Evolutionary conservation across 2,888 invertebrate genomes (phyloP), one percentile per base, ranked within the genome.

Genomic region (Leptopilina myrica): DNA sequence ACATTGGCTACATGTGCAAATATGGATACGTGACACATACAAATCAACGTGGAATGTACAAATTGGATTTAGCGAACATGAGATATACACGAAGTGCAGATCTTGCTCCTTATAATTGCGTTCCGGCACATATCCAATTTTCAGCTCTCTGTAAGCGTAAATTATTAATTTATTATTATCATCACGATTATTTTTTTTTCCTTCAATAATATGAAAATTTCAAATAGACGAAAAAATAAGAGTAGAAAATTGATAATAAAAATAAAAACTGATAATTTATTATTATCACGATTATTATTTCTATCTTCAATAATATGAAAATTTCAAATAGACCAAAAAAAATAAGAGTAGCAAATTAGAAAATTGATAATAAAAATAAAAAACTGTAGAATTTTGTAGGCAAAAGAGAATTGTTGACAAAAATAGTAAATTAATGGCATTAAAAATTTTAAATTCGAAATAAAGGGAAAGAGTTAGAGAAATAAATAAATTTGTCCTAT

Each of bases 1-100:
- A 94, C 87, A 92, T 92, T 85, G 93, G 93, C 12, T 93, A 94
- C 82, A 92, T 92, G 87, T 95, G 95, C 92, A 94, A 95, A 86
- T 95, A 95, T 89, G 96, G 95, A 64, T 96, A 96, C 90, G 95
- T 95, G 65, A 95, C 95, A 64, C 96, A 96, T 90, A 94, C 94
- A 78, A 95, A 95, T 88, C 95, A 95, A 87, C 92, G 95, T 79
- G 95, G 95, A 26, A 93, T 96, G 88, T 95, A 95, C 91, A 96
- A 96, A 90, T 92, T 96, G 78, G 95, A 96, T 91, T 92, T 96
- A 88, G 93, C 94, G 69, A 95, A 95, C 88, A 93, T 96, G 93
- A 93, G 95, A 86, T 96, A 96, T 89, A 94, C 94, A 65, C 93
- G 95, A 86, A 95, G 95, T 76, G 94, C 96, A 11, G 96, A 96